Evolutionary conservation across 2,113 vertebrate species (phyloP).

Genomic region (Oreotragus oreotragus): DNA sequence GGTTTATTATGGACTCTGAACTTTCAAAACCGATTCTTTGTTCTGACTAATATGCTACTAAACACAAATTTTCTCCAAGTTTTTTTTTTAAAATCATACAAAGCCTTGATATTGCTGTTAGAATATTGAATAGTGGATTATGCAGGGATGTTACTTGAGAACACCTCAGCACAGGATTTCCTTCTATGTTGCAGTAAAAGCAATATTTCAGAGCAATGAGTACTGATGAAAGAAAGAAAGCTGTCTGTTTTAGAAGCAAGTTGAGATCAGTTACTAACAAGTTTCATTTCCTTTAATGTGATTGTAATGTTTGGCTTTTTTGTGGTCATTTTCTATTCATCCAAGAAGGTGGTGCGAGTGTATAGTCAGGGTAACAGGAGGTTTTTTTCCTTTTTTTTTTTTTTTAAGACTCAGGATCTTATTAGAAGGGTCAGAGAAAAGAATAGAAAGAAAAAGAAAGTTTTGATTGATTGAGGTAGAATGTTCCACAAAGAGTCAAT

Average conservation of each 20-base stretch:
- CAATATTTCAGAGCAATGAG: background rate
- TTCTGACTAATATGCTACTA: background rate
- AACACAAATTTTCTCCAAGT: background rate
- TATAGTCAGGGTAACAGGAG: background rate
- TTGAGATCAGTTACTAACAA: background rate
- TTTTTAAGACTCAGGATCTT: background rate
- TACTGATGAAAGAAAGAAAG: rapidly evolving
- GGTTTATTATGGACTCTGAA: constrained; percentile 17
- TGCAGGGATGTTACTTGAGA: background rate
- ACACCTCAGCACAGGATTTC: background rate
- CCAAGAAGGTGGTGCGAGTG: background rate
- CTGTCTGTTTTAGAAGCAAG: background rate
- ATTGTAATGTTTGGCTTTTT: background rate
- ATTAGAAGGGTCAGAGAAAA: background rate
- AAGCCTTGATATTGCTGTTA: background rate
- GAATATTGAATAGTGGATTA: background rate
- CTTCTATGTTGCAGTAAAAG: background rate
- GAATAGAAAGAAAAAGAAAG: background rate
- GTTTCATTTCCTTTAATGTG: rapidly evolving
- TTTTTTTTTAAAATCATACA: background rate
- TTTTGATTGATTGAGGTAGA: background rate
- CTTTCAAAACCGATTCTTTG: background rate
- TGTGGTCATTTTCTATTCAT: background rate
- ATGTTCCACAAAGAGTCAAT: background rate
- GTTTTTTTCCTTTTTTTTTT: background rate